These are phyloP conservation scores for Bombus terrestris DNA, from an alignment of 1,140 invertebrate species.

Conservation along the genomic window DNA sequence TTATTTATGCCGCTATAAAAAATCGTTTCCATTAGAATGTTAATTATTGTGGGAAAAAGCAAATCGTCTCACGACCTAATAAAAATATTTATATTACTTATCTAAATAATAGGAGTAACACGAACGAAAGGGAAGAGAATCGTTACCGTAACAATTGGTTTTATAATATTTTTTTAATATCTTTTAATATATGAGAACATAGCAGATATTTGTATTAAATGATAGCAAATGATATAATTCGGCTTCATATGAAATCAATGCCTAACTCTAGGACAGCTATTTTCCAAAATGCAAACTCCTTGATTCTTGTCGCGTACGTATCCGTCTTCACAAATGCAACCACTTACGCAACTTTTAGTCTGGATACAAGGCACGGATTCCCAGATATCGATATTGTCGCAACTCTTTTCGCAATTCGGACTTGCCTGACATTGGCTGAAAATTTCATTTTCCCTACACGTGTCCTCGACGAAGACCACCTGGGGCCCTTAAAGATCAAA, in stretches of 20 bases:
- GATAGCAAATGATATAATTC: not conserved
- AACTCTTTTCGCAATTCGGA: conserved; percentile 44
- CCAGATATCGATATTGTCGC: conserved; percentile 44
- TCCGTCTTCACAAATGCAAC: conserved; percentile 49
- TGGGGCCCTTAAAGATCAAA: not conserved
- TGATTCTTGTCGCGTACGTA: conserved; percentile 38
- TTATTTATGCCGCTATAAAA: not conserved
- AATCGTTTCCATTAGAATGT: not conserved
- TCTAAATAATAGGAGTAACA: not conserved
- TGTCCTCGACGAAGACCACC: not conserved
- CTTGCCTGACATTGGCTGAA: conserved; percentile 36
- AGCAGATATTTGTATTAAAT: not conserved
- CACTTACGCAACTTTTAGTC: conserved; percentile 35
- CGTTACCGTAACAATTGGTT: not conserved
- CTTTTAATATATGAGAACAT: not conserved
- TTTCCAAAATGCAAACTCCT: conserved; percentile 39
- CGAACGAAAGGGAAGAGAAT: not conserved
- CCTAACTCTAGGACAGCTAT: conserved; percentile 33
- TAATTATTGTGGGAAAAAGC: too few relatives aligned
- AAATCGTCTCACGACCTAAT: not conserved
- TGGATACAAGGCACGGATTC: conserved; percentile 14
- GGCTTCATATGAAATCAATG: not conserved
- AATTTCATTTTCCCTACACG: conserved; percentile 33
- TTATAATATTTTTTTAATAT: not conserved
- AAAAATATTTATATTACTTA: too few relatives aligned